phyloP scores from a whole-genome alignment of 2,797 vertebrate genomes.

The Odontamblyopus lacepedii region DNA sequence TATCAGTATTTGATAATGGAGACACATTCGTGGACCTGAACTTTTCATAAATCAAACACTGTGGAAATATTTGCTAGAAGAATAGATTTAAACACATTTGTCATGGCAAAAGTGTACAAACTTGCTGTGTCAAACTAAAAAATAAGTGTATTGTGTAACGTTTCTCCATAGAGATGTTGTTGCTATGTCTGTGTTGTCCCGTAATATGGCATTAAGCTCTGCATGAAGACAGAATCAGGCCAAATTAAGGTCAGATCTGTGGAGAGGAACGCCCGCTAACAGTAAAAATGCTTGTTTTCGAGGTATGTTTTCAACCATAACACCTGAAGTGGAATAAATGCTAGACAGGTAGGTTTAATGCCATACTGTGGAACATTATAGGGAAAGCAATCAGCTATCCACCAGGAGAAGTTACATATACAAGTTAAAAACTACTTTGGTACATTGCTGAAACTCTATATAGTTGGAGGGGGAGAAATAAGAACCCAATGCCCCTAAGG shows the following conservation, averaged over 20 bases:
- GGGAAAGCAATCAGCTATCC: not conserved
- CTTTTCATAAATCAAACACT: not conserved
- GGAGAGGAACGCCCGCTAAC: too few species aligned
- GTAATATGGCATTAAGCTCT: too few species aligned
- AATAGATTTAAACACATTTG: not conserved
- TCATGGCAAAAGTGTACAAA: not conserved
- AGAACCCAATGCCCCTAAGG: not conserved
- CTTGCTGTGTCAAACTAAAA: not conserved
- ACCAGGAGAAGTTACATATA: too few species aligned
- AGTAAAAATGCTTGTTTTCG: too few species aligned
- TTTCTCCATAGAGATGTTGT: too few species aligned
- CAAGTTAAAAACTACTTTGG: not conserved
- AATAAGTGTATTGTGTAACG: not conserved
- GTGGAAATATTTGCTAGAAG: not conserved
- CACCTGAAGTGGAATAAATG: not conserved
- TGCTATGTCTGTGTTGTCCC: too few species aligned
- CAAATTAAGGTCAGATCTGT: too few species aligned
- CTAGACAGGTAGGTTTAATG: not conserved
- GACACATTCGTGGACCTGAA: slow-evolving; percentile 18
- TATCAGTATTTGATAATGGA: slow-evolving; percentile 12
- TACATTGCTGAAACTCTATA: not conserved
- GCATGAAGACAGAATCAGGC: too few species aligned
- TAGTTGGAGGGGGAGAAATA: not conserved
- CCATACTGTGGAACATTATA: not conserved
- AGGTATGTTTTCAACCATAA: too few species aligned